phyloP scores from a whole-genome alignment of 2,888 invertebrate species.

The Sphaerophoria taeniata region DNA sequence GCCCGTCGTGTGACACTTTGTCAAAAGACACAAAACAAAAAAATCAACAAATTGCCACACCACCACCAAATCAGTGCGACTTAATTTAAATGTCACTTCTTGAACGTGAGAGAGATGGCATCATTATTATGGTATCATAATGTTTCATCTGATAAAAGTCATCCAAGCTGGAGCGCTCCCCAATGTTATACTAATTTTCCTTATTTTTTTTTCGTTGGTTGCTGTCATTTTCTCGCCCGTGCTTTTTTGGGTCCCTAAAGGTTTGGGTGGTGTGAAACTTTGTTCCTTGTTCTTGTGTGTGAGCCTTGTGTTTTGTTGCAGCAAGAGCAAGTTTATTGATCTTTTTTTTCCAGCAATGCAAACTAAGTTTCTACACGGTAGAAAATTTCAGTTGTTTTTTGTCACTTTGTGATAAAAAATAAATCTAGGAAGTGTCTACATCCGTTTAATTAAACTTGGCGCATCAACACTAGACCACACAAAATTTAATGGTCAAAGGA shows the following conservation, averaged over 20 bases:
- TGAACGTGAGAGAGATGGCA: neutral
- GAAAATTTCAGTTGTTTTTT: slow-evolving; percentile 10
- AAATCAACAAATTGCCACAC: slow-evolving; percentile 50
- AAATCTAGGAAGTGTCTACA: slow-evolving; percentile 2
- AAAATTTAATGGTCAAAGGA: neutral
- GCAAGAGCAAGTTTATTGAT: slow-evolving; percentile 49
- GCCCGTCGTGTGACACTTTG: slow-evolving; percentile 7
- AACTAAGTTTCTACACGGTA: slow-evolving; percentile 57
- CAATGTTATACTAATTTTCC: slow-evolving; percentile 11
- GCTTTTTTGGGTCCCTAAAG: slow-evolving; percentile 20
- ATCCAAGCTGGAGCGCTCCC: slow-evolving; percentile 27
- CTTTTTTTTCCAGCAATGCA: slow-evolving; percentile 11
- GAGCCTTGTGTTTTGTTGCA: no score
- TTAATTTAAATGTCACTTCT: slow-evolving; percentile 58
- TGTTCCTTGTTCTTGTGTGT: slow-evolving; percentile 41
- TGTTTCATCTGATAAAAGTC: slow-evolving; percentile 38
- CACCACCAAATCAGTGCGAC: slow-evolving; percentile 54
- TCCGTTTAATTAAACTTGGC: neutral
- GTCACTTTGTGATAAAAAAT: neutral
- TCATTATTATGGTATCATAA: slow-evolving; percentile 16
- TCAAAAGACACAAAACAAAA: slow-evolving; percentile 19
- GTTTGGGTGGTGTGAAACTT: slow-evolving; percentile 47
- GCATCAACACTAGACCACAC: neutral
- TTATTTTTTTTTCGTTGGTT: neutral
- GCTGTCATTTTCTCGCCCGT: slow-evolving; percentile 40